These are phyloP conservation scores for Adineta ricciae DNA, from an alignment of 2,888 invertebrate species.

Conservation along the genomic window DNA sequence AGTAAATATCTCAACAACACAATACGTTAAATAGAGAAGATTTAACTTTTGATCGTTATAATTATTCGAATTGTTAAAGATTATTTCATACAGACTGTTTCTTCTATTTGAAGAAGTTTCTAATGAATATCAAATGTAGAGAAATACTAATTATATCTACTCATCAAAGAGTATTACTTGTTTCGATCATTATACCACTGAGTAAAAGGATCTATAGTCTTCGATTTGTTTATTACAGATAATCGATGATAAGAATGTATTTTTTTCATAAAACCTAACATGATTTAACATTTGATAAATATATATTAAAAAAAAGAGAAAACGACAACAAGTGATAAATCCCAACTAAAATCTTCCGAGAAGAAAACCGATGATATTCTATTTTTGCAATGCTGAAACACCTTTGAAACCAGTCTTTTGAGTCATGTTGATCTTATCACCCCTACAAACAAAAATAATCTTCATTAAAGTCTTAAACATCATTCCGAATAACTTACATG, in stretches of 20 bases:
- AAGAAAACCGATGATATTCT: neutral
- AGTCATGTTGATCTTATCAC: slow-evolving; percentile 21
- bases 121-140: too few species aligned
- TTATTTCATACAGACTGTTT: too few species aligned
- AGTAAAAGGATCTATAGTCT: too few species aligned
- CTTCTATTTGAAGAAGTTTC: too few species aligned
- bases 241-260: neutral
- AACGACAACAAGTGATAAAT: neutral
- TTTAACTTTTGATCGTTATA: too few species aligned
- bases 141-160: too few species aligned
- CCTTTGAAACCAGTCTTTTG: slow-evolving; percentile 19
- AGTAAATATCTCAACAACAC: too few species aligned
- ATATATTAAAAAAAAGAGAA: neutral
- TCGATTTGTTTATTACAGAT: neutral
- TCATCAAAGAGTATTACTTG: too few species aligned
- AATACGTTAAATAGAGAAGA: too few species aligned
- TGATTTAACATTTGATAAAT: neutral
- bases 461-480: slow-evolving; percentile 47
- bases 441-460: neutral
- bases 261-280: neutral
- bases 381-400: neutral
- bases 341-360: neutral
- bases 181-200: too few species aligned
- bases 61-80: too few species aligned
- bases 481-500: slow-evolving; percentile 71